phyloP scores from a whole-genome alignment of 2,113 vertebrate genomes.

The Glaucomys volans region DNA sequence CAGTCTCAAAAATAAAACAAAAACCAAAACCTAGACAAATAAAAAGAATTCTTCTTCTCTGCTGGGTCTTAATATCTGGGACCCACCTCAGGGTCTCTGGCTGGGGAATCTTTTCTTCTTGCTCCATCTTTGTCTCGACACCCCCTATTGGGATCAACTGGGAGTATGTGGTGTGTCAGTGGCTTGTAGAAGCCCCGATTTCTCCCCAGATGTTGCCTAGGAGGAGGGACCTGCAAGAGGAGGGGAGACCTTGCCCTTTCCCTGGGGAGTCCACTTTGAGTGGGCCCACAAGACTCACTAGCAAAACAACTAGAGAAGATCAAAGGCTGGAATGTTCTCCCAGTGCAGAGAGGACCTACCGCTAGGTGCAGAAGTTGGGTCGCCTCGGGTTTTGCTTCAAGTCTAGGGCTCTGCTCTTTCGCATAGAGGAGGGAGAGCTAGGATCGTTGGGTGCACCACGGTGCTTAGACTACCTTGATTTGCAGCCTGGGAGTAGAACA shows the following conservation, averaged over 20 bases:
- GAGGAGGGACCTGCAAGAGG: not conserved
- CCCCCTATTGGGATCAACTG: not conserved
- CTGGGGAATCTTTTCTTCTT: not conserved
- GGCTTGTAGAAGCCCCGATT: not conserved
- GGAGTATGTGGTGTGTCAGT: not conserved
- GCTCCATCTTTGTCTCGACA: not conserved
- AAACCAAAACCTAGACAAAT: not conserved
- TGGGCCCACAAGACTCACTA: not conserved
- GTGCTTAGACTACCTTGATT: not conserved
- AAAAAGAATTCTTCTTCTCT: not conserved
- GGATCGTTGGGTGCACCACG: not conserved
- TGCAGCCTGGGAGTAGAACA: not conserved
- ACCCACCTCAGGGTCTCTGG: not conserved
- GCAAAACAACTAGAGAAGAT: not conserved
- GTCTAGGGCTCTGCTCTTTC: not conserved
- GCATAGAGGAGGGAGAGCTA: not conserved
- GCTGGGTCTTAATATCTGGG: not conserved
- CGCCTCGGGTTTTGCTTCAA: not conserved
- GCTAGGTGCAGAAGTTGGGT: too few relatives aligned
- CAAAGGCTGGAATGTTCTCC: not conserved
- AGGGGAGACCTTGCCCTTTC: not conserved
- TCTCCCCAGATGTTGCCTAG: not conserved
- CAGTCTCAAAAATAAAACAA: not conserved
- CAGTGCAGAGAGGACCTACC: not conserved
- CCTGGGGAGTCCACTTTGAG: not conserved